Percentiles rank a stretch among this genome's conserved stretches.
Evolutionary conservation across 2,888 invertebrate species (phyloP).

Genomic region (Acanthococcus lagerstroemiae): DNA sequence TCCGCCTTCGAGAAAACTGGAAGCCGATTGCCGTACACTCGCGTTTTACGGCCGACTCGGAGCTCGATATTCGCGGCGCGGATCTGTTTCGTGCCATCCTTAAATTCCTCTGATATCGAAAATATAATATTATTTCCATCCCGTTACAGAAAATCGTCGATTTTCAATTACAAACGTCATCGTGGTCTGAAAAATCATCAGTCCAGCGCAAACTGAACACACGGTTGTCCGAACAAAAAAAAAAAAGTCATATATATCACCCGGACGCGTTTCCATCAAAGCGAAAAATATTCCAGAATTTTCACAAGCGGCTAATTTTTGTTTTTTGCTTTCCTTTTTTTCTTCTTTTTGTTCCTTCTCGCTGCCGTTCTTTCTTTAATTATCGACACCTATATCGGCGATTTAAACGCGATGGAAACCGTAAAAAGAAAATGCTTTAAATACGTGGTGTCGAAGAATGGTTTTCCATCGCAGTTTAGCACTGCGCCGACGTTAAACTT

Average conservation of each 20-base stretch:
- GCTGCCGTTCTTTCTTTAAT: neutral
- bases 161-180: neutral
- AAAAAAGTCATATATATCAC: slow-evolving; percentile 3
- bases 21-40: no score
- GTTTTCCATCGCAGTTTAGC: neutral
- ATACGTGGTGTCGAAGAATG: slow-evolving; percentile 6
- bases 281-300: slow-evolving; percentile 8
- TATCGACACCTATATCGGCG: slow-evolving; percentile 4
- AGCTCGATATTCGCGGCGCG: no score
- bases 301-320: neutral
- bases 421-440: slow-evolving; percentile 4
- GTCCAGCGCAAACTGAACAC: neutral
- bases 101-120: no score
- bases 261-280: neutral
- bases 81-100: no score
- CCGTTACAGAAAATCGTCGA: no score
- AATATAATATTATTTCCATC: no score
- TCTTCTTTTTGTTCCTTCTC: neutral
- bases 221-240: neutral
- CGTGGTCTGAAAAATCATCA: no score
- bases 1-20: no score
- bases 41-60: no score
- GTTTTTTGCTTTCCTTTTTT: neutral
- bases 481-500: slow-evolving; percentile 18
- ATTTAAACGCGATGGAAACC: slow-evolving; percentile 1